A percentile compares a stretch with the other conserved stretches of the same genome.
Evolutionary conservation across 2,797 vertebrate genomes (phyloP).

Genomic region (Oreortyx pictus): DNA sequence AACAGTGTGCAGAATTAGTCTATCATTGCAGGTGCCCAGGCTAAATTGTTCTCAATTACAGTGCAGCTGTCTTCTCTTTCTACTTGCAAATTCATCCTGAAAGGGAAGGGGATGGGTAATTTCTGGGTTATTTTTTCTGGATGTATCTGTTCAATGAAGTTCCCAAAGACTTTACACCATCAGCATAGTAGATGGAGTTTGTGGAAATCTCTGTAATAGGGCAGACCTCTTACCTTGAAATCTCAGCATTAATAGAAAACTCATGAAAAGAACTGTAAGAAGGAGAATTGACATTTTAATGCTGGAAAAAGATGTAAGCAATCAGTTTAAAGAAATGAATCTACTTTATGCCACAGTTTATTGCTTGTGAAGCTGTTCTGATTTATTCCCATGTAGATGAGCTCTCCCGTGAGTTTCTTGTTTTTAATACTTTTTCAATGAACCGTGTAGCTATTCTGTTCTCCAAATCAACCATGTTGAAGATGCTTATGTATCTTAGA

Average conservation of each 20-base stretch:
- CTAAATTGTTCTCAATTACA: not conserved
- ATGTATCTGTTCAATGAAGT: not conserved
- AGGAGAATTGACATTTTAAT: slow-evolving; percentile 34
- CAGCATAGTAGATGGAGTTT: not conserved
- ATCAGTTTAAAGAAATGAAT: not conserved
- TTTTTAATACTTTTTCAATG: slow-evolving; percentile 22
- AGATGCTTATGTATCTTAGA: not conserved
- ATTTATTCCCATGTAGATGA: slow-evolving; percentile 39
- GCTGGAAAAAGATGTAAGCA: slow-evolving; percentile 6
- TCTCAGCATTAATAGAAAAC: slow-evolving; percentile 1
- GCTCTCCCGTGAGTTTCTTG: not conserved
- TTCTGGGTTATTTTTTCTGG: not conserved
- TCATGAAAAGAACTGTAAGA: not conserved
- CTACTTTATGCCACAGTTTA: slow-evolving; percentile 24
- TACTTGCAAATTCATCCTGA: not conserved
- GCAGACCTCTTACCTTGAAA: not conserved
- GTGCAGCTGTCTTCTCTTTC: not conserved
- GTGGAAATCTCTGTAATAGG: not conserved
- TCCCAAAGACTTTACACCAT: not conserved
- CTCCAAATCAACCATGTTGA: not conserved
- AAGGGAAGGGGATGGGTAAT: not conserved
- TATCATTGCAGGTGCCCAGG: not conserved
- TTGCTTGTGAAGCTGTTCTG: not conserved
- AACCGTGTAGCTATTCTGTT: not conserved
- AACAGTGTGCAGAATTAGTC: not conserved